These are phyloP conservation scores for Goniozus legneri DNA, from an alignment of 1,140 invertebrate genomes.

Conservation along the genomic window DNA sequence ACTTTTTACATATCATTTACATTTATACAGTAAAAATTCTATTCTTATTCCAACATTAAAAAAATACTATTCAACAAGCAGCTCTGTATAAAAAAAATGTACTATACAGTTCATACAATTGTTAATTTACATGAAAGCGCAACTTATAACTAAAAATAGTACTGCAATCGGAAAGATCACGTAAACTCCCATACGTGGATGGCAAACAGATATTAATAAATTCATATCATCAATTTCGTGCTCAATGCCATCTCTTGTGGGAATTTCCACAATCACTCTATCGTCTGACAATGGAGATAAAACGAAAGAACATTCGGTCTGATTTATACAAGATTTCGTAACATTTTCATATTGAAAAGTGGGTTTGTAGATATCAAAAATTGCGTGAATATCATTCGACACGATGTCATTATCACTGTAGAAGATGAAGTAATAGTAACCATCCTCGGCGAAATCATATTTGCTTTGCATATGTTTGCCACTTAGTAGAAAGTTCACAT, in stretches of 20 bases:
- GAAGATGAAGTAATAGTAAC: slow-evolving; percentile 85
- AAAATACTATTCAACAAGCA: neutral
- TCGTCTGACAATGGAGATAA: slow-evolving; percentile 69
- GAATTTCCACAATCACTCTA: slow-evolving; percentile 76
- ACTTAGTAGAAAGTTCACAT: slow-evolving; percentile 65
- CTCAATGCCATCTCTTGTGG: slow-evolving; percentile 73
- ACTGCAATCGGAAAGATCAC: slow-evolving; percentile 74
- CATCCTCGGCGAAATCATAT: slow-evolving; percentile 68
- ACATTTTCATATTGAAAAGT: slow-evolving; percentile 74
- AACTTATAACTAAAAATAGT: slow-evolving; percentile 69
- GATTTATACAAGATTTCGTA: slow-evolving; percentile 69
- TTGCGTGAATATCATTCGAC: slow-evolving; percentile 73
- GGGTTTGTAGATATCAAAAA: slow-evolving; percentile 81
- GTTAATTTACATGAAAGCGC: slow-evolving; percentile 61
- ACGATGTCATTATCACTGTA: slow-evolving; percentile 79
- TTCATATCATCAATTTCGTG: slow-evolving; percentile 65
- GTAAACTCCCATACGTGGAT: slow-evolving; percentile 73
- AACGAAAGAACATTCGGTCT: slow-evolving; percentile 70
- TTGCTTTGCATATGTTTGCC: slow-evolving; percentile 62
- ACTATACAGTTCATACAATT: neutral
- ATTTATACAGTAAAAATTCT: too few relatives aligned
- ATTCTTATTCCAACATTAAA: neutral
- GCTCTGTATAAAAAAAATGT: neutral
- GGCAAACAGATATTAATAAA: slow-evolving; percentile 68
- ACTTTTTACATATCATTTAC: too few relatives aligned